phyloP scores from a whole-genome alignment of 2,113 vertebrate genomes.

The rabbit (Oryctolagus cuniculus) region mOryCun1.1 NC_091434.1:76574501-76575000 shows the following conservation, averaged over 20 bases:
- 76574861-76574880: background rate
- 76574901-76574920: background rate
- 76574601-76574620: slow-evolving; percentile 16
- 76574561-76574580: background rate
- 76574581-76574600: background rate
- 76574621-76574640: background rate
- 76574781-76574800: background rate
- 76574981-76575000: background rate
- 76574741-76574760: background rate
- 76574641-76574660: background rate
- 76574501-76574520: slow-evolving; percentile 1
- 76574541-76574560: slow-evolving; percentile 3
- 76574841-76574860: background rate
- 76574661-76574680: background rate
- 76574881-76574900: background rate
- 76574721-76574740: background rate
- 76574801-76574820: background rate
- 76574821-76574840: background rate
- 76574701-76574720: background rate
- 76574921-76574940: background rate
- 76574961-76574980: background rate
- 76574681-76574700: background rate
- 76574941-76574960: background rate
- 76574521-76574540: slow-evolving; percentile 2
- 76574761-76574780: background rate